Base-by-base conservation (phyloP, 2,113 vertebrate genomes). In the Penelope pileata region DNA sequence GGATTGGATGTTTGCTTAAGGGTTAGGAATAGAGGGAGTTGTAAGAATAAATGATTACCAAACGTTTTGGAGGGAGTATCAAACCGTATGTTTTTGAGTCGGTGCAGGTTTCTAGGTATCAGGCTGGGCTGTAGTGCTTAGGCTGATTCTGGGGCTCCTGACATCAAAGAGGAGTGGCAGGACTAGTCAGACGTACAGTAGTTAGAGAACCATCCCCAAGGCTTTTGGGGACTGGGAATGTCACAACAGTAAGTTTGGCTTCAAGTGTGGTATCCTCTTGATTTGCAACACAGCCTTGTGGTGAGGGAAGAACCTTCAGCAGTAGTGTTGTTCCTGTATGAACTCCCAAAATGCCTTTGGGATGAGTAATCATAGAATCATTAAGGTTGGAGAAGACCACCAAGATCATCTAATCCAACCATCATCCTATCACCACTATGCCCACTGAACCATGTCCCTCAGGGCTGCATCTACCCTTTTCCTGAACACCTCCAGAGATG, bases 31-130 rank as follows among this genome's bases (percentile, higher is more conserved):
- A 91, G 82, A 88, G 85, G 79, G 92, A 94, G 72, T 86, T 95
- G 79, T 94, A 79, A 91, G 92, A 62, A 90, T 90, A 86, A 96
- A 91, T 86, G 83, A 90, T 95, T 95, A 86, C 70, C 72, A 77
- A 95, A 91, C 16, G 0, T 88, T 93, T 86, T 93, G 79, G 90
- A 93, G 79, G 72, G 59, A 83, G 66, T 79, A 81, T 90, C 32
- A 79, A 86, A 62, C 54, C n/a, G 60, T 59, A 7, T 26, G 23
- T 32, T 91, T 83, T 74, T 58, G 59, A 80, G 63, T 38, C 38
- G 53, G 4, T 76, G 40, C 45, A 93, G 45, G 30, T 88, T 90
- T 94, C 83, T 60, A 36, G 62, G 34, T 90, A 56, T 86, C 4
- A 10, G 54, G 24, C 5, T 3, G 17, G 38, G 11, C 30, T 83